Evolutionary conservation across 2,888 invertebrate genomes (phyloP).

Genomic region (Bimastos eiseni): DNA sequence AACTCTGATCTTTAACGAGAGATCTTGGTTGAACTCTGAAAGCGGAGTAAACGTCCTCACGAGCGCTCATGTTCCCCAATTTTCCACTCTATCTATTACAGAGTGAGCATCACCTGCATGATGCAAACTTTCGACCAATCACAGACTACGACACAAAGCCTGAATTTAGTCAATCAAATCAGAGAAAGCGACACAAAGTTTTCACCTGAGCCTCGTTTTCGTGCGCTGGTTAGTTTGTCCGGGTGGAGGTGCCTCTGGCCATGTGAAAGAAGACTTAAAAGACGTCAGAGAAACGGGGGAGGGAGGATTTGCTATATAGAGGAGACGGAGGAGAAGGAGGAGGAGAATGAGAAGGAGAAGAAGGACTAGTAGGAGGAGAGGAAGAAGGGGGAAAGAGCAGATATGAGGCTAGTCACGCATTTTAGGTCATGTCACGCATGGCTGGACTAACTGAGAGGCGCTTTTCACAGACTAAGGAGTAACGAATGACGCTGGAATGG

Average conservation of each 20-base stretch:
- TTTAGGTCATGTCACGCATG: neutral
- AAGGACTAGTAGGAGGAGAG: neutral
- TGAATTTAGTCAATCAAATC: neutral
- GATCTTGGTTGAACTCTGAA: neutral
- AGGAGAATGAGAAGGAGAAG: neutral
- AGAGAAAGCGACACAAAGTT: neutral
- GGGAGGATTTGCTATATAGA: neutral
- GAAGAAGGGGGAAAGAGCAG: neutral
- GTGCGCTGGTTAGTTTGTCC: neutral
- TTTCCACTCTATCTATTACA: neutral
- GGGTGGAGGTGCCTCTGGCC: neutral
- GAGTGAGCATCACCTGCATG: neutral
- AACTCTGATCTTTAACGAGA: neutral
- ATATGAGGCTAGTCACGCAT: neutral
- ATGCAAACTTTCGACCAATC: neutral
- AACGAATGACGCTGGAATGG: constrained; percentile 6
- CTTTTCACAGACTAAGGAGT: constrained; percentile 4
- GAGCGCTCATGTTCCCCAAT: neutral
- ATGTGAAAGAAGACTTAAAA: neutral
- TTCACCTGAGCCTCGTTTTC: neutral
- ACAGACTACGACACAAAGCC: neutral
- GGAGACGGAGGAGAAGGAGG: too few species aligned
- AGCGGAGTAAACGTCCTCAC: neutral
- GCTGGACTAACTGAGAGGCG: neutral
- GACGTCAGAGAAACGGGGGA: neutral